Evolutionary conservation across 2,113 vertebrate genomes (phyloP).

Genomic region (Silurus glanis): DNA sequence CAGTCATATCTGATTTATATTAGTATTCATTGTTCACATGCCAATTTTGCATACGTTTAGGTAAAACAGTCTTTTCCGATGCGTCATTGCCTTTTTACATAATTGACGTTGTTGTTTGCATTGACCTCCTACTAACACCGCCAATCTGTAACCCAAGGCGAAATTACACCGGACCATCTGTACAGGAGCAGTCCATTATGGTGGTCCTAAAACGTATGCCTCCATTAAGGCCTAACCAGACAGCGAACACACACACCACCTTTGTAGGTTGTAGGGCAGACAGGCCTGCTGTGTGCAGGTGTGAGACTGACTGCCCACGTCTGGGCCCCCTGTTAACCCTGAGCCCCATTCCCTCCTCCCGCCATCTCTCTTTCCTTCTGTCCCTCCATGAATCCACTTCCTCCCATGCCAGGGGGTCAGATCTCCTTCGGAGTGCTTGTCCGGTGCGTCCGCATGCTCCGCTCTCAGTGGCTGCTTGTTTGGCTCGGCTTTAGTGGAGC

Average conservation of each 20-base stretch:
- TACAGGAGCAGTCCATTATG: slow-evolving; percentile 55
- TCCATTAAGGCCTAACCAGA: slow-evolving; percentile 31
- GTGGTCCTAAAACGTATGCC: slow-evolving; percentile 60
- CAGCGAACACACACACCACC: slow-evolving; percentile 42
- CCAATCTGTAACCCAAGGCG: background rate
- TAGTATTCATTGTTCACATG: background rate
- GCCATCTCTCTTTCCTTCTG: slow-evolving; percentile 8
- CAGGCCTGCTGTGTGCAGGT: slow-evolving; percentile 74
- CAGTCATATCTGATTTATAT: background rate
- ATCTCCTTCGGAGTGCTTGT: slow-evolving; percentile 15
- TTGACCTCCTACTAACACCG: background rate
- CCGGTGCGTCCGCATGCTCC: background rate
- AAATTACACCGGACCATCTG: slow-evolving; percentile 36
- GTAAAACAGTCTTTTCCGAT: background rate
- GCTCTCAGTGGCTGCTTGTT: slow-evolving; percentile 19
- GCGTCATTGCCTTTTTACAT: background rate
- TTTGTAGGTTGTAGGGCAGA: slow-evolving; percentile 69
- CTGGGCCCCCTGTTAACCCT: slow-evolving; percentile 53
- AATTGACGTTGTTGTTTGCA: background rate
- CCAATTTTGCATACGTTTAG: background rate
- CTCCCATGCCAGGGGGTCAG: slow-evolving; percentile 45
- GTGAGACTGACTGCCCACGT: slow-evolving; percentile 65
- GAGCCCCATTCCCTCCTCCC: slow-evolving; percentile 28
- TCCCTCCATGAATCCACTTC: slow-evolving; percentile 29
- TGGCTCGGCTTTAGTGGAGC: slow-evolving; percentile 57